Evolutionary conservation across 2,888 invertebrate species (phyloP).

Genomic region (Nyleta sp.): DNA sequence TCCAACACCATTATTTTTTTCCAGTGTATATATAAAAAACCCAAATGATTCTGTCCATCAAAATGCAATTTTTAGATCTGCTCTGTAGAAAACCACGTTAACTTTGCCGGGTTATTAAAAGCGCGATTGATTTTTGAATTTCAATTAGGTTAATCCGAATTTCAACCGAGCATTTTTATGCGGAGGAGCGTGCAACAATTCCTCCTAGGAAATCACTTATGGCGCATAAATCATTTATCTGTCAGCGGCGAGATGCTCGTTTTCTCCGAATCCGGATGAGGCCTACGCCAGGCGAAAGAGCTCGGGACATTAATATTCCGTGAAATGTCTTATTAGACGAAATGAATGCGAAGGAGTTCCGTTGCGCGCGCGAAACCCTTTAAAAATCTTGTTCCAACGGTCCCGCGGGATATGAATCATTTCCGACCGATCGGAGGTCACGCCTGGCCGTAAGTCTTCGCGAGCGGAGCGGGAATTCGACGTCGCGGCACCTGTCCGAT

Average conservation of each 20-base stretch:
- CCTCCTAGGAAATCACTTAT: slow-evolving; percentile 41
- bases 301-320: slow-evolving; percentile 55
- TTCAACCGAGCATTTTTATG: not conserved
- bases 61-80: too few relatives aligned
- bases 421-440: slow-evolving; percentile 70
- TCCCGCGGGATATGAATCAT: slow-evolving; percentile 74
- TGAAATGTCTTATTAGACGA: slow-evolving; percentile 64
- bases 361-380: slow-evolving; percentile 60
- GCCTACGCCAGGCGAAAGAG: slow-evolving; percentile 39
- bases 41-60: too few relatives aligned
- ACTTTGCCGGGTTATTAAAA: too few relatives aligned
- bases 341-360: slow-evolving; percentile 63
- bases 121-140: not conserved
- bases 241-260: slow-evolving; percentile 44
- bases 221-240: slow-evolving; percentile 53
- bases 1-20: too few relatives aligned
- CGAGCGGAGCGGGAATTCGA: slow-evolving; percentile 9
- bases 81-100: too few relatives aligned
- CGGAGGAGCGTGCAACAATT: slow-evolving; percentile 29
- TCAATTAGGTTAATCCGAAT: slow-evolving; percentile 6
- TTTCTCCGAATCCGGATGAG: slow-evolving; percentile 40
- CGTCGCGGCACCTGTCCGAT: slow-evolving; percentile 12
- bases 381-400: slow-evolving; percentile 64
- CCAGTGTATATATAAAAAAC: too few relatives aligned
- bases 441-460: slow-evolving; percentile 64